Evolutionary conservation across 2,888 invertebrate genomes (phyloP).

Genomic region (Phragmatobia fuliginosa): DNA sequence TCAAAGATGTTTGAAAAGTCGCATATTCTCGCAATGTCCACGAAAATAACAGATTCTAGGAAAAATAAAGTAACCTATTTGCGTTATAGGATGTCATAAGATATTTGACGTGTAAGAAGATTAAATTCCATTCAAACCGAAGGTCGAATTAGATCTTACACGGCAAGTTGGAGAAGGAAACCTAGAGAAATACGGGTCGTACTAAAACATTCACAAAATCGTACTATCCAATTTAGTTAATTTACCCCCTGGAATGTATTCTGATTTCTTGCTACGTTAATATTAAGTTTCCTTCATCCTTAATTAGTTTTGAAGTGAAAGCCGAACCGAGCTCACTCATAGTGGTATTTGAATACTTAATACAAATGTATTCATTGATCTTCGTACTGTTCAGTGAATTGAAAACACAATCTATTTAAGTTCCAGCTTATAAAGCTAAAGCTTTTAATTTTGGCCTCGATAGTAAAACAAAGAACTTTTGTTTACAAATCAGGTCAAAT

Average conservation of each 20-base stretch:
- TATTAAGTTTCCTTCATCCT: slow-evolving; percentile 43
- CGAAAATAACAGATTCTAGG: slow-evolving; percentile 47
- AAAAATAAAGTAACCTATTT: slow-evolving; percentile 62
- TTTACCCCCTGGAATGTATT: slow-evolving; percentile 46
- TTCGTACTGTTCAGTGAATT: slow-evolving; percentile 13
- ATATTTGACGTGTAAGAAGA: slow-evolving; percentile 75
- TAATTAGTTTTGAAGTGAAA: slow-evolving; percentile 34
- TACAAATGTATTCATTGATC: slow-evolving; percentile 19
- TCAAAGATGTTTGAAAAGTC: slow-evolving; percentile 30
- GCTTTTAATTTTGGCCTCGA: neutral
- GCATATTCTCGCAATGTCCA: slow-evolving; percentile 29
- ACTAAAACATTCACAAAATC: slow-evolving; percentile 46
- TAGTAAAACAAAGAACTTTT: neutral
- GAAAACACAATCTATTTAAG: slow-evolving; percentile 4
- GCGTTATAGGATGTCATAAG: slow-evolving; percentile 73
- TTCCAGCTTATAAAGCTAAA: neutral
- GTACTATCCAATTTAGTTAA: slow-evolving; percentile 50
- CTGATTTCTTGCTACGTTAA: slow-evolving; percentile 47
- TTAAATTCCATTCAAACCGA: slow-evolving; percentile 75
- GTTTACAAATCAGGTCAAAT: neutral
- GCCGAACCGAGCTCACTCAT: slow-evolving; percentile 40
- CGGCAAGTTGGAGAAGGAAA: slow-evolving; percentile 49
- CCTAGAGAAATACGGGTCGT: slow-evolving; percentile 22
- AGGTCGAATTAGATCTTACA: slow-evolving; percentile 73
- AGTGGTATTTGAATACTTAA: slow-evolving; percentile 36